Percentiles rank a stretch among this genome's conserved stretches.
Conservation (phyloP, 2,888 invertebrate genomes). For the Salticus scenicus region DNA sequence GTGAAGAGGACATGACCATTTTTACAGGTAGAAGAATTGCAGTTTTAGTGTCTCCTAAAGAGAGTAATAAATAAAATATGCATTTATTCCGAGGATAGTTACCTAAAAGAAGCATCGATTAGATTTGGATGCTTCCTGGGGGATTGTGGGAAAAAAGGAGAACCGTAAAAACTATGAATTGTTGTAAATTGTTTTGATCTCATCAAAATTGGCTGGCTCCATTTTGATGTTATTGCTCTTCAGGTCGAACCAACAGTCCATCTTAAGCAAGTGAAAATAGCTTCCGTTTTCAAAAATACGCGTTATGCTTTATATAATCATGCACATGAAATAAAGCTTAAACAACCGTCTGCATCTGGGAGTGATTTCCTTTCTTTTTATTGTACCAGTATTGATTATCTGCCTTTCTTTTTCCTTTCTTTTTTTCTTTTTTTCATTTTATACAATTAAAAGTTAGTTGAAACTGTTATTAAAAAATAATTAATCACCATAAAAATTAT, state of each 20-base stretch:
- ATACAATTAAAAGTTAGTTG: too few species aligned
- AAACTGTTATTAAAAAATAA: too few species aligned
- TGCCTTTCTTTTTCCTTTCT: too few species aligned
- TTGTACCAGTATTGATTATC: too few species aligned
- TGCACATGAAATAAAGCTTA: too few species aligned
- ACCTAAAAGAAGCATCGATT: neutral
- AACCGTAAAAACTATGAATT: neutral
- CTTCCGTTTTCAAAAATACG: neutral
- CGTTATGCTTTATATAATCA: too few species aligned
- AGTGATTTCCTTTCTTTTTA: too few species aligned
- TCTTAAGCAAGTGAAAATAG: neutral
- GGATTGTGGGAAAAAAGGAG: neutral
- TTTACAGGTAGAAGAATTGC: neutral
- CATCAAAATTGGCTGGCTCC: conserved; percentile 7
- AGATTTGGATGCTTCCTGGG: neutral
- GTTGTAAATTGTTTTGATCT: neutral
- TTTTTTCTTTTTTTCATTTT: too few species aligned
- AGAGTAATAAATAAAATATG: neutral
- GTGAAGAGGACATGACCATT: neutral
- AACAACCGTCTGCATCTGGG: too few species aligned
- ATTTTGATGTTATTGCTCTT: conserved; percentile 14
- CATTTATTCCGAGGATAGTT: neutral
- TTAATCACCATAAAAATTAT: too few species aligned
- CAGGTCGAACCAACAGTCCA: neutral
- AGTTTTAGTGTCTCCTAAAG: neutral